Conservation (phyloP, 2,113 vertebrate species). For the Mionectes macconnelli region DNA sequence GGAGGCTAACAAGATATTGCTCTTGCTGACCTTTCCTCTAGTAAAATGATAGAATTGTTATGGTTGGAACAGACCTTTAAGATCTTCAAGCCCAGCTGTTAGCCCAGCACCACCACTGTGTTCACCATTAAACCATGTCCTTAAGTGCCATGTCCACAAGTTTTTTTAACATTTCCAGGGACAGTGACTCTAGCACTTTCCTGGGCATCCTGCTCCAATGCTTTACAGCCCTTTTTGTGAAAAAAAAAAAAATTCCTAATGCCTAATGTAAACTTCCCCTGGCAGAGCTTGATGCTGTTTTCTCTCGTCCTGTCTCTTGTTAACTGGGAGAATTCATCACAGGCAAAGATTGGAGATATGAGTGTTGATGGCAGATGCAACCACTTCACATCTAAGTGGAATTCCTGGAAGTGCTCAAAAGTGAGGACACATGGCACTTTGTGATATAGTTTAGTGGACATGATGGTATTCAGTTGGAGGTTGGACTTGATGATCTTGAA, state of each 20-base stretch:
- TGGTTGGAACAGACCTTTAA: not conserved
- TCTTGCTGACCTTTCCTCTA: not conserved
- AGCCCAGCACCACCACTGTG: not conserved
- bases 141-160: not conserved
- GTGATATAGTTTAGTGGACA: not conserved
- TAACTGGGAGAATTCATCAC: not conserved
- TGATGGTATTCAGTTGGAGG: accelerated
- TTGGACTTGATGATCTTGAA: not conserved
- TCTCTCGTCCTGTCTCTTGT: not conserved
- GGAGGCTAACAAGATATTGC: not conserved
- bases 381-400: not conserved
- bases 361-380: not conserved
- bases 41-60: not conserved
- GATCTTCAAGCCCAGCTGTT: not conserved
- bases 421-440: not conserved
- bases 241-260: too few relatives aligned
- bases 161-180: not conserved
- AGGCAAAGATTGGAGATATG: not conserved
- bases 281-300: not conserved
- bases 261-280: not conserved
- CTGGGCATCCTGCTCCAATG: not conserved
- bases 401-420: not conserved
- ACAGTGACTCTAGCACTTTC: not conserved
- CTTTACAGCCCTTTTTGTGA: not conserved
- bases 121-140: not conserved